Evolutionary conservation across 2,797 vertebrate genomes (phyloP), one percentile per base, ranked within the genome.

Genomic region (Acomys russatus): DNA sequence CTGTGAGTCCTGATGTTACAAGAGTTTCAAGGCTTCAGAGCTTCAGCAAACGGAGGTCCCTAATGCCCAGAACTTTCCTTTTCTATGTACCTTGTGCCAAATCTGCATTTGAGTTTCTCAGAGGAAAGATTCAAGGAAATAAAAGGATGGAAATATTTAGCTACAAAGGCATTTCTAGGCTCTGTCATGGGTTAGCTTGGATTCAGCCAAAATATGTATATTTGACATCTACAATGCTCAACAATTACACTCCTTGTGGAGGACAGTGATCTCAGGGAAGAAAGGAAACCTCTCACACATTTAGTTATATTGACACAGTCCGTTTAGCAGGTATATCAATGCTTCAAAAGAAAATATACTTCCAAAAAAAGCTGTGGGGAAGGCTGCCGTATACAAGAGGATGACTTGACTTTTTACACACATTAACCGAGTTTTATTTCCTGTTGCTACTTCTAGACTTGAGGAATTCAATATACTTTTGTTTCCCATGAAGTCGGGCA

Each of bases 81-180:
- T 44, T 66, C 35, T 66, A 17, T 49, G 44, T 64, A 18, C 28
- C n/a, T 89, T 91, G 44, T 61, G 86, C 63, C 49, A 95, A 79
- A 91, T 30, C 20, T 78, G 88, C 12, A 71, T 83, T 95, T 92
- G 64, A 6, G 89, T 95, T 94, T 92, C 51, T 6, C 59, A 94
- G 23, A 82, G 12, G 44, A 95, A 94, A 91, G 61, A 66, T 91
- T 51, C 0, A 66, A 70, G 44, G 73, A 92, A 92, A 79, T 77
- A 61, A 84, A 76, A 83, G 7, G 6, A 73, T 66, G 49, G 38
- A 77, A 87, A 49, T 38, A 49, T 44, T 35, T 94, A 38, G 28
- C 23, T 76, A 18, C 73, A 85, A 94, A 76, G 79, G 11, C 35
- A 66, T 23, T 78, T 83, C 38, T 6, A 88, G 44, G 17, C 12